These are phyloP conservation scores for Pristiophorus japonicus DNA, from an alignment of 2,113 vertebrate species.

Conservation along the genomic window DNA sequence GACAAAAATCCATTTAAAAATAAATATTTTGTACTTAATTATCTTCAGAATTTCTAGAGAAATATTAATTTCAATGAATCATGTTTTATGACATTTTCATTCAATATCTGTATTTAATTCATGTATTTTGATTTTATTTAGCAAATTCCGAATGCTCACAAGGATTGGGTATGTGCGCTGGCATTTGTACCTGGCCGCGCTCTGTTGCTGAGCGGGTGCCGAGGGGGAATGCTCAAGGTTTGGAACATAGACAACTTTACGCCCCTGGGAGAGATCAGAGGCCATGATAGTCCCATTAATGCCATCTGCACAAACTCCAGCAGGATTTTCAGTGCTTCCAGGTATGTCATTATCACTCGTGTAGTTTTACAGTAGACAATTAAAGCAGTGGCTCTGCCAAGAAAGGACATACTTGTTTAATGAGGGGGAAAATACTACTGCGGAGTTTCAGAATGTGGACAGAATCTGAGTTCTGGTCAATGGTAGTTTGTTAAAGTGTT, in stretches of 20 bases:
- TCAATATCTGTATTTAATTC: not conserved
- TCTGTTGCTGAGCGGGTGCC: constrained; percentile 86
- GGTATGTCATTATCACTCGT: constrained; percentile 52
- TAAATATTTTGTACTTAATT: not conserved
- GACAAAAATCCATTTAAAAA: not conserved
- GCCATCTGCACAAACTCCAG: constrained; percentile 89
- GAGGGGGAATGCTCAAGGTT: constrained; percentile 84
- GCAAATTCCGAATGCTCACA: constrained; percentile 97
- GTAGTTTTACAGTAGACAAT: not conserved
- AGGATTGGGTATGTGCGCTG: constrained; percentile 95
- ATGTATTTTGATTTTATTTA: constrained; percentile 46
- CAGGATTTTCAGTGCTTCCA: constrained; percentile 94
- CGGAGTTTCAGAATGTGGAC: not conserved
- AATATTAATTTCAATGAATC: not conserved
- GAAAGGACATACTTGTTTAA: constrained; percentile 11
- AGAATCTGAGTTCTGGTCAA: not conserved
- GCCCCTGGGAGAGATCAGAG: constrained; percentile 84
- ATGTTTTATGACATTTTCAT: not conserved
- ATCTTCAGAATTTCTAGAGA: not conserved
- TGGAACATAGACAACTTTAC: constrained; percentile 96
- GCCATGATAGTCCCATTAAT: constrained; percentile 91
- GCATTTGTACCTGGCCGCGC: constrained; percentile 81
- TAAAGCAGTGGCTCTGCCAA: not conserved
- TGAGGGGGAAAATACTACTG: not conserved
- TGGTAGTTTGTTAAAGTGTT: not conserved